phyloP scores from a whole-genome alignment of 1,140 invertebrate genomes.

The Anagrus nilaparvatae region DNA sequence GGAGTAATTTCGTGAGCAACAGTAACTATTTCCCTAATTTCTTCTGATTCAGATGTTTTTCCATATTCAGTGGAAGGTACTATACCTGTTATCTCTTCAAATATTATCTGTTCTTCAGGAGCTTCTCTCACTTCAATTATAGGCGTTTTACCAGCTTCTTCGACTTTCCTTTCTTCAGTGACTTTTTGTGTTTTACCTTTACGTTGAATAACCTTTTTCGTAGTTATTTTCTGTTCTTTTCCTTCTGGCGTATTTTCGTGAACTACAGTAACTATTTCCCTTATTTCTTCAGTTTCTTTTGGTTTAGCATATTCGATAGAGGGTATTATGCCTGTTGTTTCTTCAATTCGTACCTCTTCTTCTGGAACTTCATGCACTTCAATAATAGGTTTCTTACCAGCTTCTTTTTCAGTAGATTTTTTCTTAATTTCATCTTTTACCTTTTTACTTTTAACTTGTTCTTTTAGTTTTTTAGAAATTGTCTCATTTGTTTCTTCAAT shows the following conservation, averaged over 20 bases:
- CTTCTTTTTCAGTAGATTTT: conserved; percentile 3
- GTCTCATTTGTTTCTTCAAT: conserved; percentile 31
- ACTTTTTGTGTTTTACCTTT: conserved; percentile 16
- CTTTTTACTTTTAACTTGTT: conserved; percentile 10
- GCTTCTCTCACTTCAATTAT: background rate
- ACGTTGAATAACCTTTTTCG: conserved; percentile 15
- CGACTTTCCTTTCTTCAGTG: conserved; percentile 14
- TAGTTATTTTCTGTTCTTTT: conserved; percentile 16
- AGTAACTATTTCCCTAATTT: conserved; percentile 14
- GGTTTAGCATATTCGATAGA: conserved; percentile 23
- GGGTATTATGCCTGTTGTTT: conserved; percentile 27
- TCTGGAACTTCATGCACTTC: no score
- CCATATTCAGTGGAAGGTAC: no score
- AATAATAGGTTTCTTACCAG: conserved; percentile 22
- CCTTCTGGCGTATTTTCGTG: conserved; percentile 17
- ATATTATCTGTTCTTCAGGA: no score
- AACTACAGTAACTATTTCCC: conserved; percentile 17
- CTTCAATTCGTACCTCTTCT: no score
- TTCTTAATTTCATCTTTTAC: conserved; percentile 19
- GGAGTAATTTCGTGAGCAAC: conserved; percentile 17
- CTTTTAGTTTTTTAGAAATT: conserved; percentile 6
- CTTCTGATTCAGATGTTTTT: conserved; percentile 7
- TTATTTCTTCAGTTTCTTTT: conserved; percentile 5
- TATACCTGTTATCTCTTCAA: no score
- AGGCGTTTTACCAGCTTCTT: conserved; percentile 6